These are phyloP conservation scores for Galeopterus variegatus DNA, from an alignment of 2,113 vertebrate species.

Conservation along the genomic window DNA sequence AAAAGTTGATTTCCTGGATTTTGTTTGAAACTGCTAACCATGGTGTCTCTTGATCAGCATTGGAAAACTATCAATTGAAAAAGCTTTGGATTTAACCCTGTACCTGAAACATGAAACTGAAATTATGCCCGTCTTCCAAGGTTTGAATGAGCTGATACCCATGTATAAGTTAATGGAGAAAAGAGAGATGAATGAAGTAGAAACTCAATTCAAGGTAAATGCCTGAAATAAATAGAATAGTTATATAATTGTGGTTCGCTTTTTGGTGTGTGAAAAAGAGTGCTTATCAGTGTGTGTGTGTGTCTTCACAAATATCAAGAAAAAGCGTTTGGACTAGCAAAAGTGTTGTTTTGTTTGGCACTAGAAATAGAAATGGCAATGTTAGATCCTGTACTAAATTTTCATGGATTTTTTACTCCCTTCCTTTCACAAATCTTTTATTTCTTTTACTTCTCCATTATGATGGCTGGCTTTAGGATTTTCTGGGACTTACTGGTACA, in stretches of 20 bases:
- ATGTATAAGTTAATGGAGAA: constrained; percentile 96
- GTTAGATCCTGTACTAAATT: not conserved
- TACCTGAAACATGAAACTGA: constrained; percentile 93
- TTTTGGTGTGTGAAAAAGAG: constrained; percentile 12
- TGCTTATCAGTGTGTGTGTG: not conserved
- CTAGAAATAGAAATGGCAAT: not conserved
- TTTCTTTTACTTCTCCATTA: constrained; percentile 42
- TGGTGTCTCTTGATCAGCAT: constrained; percentile 86
- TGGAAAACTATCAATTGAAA: constrained; percentile 92
- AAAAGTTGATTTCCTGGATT: constrained; percentile 41
- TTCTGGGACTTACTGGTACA: not conserved
- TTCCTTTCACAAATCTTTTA: not conserved
- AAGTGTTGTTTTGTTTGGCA: constrained; percentile 20
- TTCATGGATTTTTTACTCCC: not conserved
- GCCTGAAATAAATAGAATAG: not conserved
- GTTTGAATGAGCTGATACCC: constrained; percentile 92
- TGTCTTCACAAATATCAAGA: not conserved
- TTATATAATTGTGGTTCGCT: constrained; percentile 7
- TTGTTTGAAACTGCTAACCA: constrained; percentile 42
- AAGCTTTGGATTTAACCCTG: constrained; percentile 93
- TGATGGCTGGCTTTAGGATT: constrained; percentile 35
- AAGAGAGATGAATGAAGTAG: constrained; percentile 90
- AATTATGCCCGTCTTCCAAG: constrained; percentile 94
- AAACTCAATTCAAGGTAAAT: constrained; percentile 87
- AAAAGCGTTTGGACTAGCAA: constrained; percentile 9